These are phyloP conservation scores for Schizopygopsis malacanthus DNA, from an alignment of 2,797 vertebrate genomes.

Conservation along the genomic window DNA sequence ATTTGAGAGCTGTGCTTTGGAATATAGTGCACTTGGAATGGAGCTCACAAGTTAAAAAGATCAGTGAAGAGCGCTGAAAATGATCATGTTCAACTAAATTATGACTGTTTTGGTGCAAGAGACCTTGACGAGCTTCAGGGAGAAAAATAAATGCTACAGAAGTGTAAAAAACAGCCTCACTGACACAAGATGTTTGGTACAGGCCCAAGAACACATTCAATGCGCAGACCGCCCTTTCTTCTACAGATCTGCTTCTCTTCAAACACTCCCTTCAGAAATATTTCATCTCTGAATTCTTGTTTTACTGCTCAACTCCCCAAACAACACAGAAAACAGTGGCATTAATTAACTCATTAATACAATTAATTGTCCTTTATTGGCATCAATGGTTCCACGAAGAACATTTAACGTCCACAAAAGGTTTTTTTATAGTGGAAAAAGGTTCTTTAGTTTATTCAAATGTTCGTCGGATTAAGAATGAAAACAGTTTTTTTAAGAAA, in stretches of 20 bases:
- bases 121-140: constrained; percentile 7
- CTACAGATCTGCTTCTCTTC: not conserved
- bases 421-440: no score
- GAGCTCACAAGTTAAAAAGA: not conserved
- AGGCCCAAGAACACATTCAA: not conserved
- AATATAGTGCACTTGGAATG: not conserved
- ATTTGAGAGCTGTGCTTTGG: not conserved
- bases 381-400: not conserved
- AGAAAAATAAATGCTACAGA: constrained; percentile 26
- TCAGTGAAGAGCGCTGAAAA: not conserved
- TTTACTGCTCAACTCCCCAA: constrained; percentile 2
- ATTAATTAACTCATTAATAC: not conserved
- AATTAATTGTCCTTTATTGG: not conserved
- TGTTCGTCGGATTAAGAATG: no score
- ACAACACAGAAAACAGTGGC: not conserved
- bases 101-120: not conserved
- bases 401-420: not conserved
- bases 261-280: constrained; percentile 8
- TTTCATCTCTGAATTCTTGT: not conserved
- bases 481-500: no score
- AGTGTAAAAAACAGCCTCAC: constrained; percentile 32
- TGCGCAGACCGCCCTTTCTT: not conserved
- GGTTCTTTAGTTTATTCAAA: not conserved
- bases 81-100: constrained; percentile 1
- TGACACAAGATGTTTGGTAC: not conserved